Conservation (phyloP, 2,888 invertebrate species). For the Polyploca ridens region DNA sequence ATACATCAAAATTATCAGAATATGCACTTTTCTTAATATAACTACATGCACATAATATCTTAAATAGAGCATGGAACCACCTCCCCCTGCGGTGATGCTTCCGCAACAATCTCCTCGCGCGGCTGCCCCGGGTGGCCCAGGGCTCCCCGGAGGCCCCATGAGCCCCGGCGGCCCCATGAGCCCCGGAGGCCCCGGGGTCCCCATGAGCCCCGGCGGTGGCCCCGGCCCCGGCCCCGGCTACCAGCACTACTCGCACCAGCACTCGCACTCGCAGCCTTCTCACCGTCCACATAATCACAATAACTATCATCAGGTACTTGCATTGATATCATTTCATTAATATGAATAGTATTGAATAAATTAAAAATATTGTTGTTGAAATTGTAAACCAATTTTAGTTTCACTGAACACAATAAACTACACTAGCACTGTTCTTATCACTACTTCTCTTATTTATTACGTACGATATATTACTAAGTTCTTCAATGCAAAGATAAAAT, state of each 20-base stretch:
- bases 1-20: background rate
- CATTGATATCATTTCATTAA: background rate
- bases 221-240: slow-evolving; percentile 39
- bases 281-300: slow-evolving; percentile 53
- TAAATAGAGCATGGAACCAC: slow-evolving; percentile 55
- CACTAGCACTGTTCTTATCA: too few species aligned
- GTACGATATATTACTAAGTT: background rate
- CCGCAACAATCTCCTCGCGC: slow-evolving; percentile 36
- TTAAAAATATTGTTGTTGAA: too few species aligned
- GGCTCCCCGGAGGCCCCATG: slow-evolving; percentile 21
- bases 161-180: slow-evolving; percentile 3
- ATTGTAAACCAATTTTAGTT: too few species aligned
- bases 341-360: too few species aligned
- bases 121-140: slow-evolving; percentile 29
- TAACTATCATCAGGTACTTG: slow-evolving; percentile 46
- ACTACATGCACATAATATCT: background rate
- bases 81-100: slow-evolving; percentile 22
- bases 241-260: slow-evolving; percentile 71
- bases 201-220: slow-evolving; percentile 13
- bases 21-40: background rate
- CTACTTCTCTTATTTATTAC: too few species aligned
- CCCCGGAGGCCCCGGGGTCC: slow-evolving; percentile 11
- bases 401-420: background rate
- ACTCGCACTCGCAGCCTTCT: slow-evolving; percentile 72
- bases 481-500: background rate